Base-by-base conservation (phyloP, 2,797 vertebrate species). In the Alcedo atthis region DNA sequence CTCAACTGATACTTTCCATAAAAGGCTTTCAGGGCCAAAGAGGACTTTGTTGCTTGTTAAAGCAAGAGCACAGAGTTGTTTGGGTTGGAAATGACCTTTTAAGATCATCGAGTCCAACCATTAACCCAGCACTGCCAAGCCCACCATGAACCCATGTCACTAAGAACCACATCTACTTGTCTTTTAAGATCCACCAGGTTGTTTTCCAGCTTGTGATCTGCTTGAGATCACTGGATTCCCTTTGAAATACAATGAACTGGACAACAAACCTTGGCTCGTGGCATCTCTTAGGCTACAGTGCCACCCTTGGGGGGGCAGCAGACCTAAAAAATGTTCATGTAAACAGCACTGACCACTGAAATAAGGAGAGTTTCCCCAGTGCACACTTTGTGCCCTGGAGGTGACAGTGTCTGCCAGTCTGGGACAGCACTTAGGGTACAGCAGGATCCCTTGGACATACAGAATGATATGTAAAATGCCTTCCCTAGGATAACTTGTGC, bases 241-340 rank as follows among this genome's bases (percentile, higher is more conserved):
- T 70, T 12, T 54, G 46, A 81, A 74, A 61, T 20, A 57, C 49
- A 46, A 46, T 5, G 49, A 62, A 18, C 21, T 30, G 15, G 2
- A 33, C 9, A n/a, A n/a, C 14, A 54, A 62, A 20, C 26, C 40
- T n/a, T 40, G 40, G 17, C 30, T 73, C 8, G 9, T 8, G n/a
- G 5, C 2, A 0, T 4, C 46, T 59, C 46, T 18, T 32, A 26
- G 5, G 32, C 21, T 17, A 7, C 0, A 6, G 14, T 22, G 49
- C 9, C 6, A 62, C 14, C 45, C 46, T 12, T 12, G 21, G 26
- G 6, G 6, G n/a, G 30, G 64, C 35, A 69, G 73, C 66, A 81
- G 45, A 49, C 22, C 62, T 54, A 17, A 20, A n/a, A 63, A 37
- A 24, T 7, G 4, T 7, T 24, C 20, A 10, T 2, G 4, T 5